phyloP scores from a whole-genome alignment of 2,113 vertebrate species.

The Junco hyemalis region DNA sequence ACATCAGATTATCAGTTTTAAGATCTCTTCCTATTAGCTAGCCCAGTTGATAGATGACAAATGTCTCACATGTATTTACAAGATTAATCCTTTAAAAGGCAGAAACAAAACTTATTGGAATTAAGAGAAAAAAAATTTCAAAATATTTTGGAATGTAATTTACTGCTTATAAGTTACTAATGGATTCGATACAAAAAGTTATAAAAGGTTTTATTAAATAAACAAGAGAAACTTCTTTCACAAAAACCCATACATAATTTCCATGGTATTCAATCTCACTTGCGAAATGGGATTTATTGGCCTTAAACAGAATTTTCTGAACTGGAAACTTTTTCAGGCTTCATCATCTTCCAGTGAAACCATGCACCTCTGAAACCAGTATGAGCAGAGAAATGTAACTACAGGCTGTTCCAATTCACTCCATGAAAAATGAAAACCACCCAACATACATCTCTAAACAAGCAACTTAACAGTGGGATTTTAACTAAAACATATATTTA shows the following conservation, averaged over 20 bases:
- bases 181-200: not conserved
- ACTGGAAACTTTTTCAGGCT: not conserved
- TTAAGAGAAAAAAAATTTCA: not conserved
- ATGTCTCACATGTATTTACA: not conserved
- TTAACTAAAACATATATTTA: not conserved
- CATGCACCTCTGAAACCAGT: not conserved
- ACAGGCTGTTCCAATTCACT: not conserved
- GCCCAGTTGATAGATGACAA: not conserved
- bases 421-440: not conserved
- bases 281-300: not conserved
- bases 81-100: not conserved
- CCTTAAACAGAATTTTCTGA: not conserved
- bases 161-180: not conserved
- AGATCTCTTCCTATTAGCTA: not conserved
- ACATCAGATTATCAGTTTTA: not conserved
- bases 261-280: not conserved
- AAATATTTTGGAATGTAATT: not conserved
- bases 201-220: not conserved
- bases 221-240: not conserved
- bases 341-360: not conserved
- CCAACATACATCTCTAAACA: fast-evolving
- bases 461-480: not conserved
- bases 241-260: not conserved
- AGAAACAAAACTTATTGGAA: not conserved
- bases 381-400: not conserved